These are phyloP conservation scores for Saccostrea echinata DNA, from an alignment of 1,140 invertebrate genomes.

Conservation along the genomic window DNA sequence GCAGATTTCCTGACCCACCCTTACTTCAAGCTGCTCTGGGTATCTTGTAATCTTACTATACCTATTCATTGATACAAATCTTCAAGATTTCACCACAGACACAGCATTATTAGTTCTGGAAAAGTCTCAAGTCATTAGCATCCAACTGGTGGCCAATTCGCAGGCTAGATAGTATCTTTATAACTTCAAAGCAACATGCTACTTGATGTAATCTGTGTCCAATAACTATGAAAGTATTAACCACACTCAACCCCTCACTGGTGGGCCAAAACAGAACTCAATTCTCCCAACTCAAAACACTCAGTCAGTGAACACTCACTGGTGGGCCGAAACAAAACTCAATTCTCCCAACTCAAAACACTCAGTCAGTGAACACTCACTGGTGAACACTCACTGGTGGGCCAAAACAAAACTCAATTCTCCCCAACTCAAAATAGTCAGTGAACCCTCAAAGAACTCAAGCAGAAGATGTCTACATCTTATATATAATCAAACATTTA, in stretches of 20 bases:
- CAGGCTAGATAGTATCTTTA: background rate
- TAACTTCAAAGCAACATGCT: background rate
- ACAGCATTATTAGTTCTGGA: background rate
- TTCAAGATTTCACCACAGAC: background rate
- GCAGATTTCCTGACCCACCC: background rate
- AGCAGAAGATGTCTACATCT: no score
- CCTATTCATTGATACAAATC: background rate
- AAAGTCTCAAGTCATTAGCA: background rate
- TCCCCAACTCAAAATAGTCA: background rate
- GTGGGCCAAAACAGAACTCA: background rate
- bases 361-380: background rate
- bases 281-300: background rate
- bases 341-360: background rate
- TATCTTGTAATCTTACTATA: slow-evolving; percentile 20
- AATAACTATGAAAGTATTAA: slow-evolving; percentile 6
- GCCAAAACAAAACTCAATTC: background rate
- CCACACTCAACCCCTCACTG: background rate
- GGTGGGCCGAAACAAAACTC: background rate
- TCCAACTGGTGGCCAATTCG: slow-evolving; percentile 14
- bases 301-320: background rate
- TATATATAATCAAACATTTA: no score
- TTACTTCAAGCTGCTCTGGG: background rate
- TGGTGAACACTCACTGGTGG: no score
- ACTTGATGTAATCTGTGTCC: background rate
- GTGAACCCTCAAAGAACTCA: no score